Conservation (phyloP, 2,113 vertebrate genomes). For the Procapra przewalskii region DNA sequence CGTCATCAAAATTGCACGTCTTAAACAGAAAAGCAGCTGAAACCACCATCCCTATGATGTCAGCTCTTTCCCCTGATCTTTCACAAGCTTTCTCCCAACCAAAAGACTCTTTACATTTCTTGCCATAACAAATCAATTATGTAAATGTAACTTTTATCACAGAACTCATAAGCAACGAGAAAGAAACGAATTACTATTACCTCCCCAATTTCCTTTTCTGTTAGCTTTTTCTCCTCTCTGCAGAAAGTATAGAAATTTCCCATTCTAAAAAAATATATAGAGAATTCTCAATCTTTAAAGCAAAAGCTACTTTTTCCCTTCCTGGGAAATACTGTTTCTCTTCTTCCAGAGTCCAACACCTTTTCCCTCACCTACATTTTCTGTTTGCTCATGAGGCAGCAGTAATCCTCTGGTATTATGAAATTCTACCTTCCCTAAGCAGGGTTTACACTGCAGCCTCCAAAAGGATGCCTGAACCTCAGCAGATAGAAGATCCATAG, state of each 20-base stretch:
- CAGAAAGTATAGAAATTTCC: slow-evolving; percentile 72
- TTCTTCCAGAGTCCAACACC: slow-evolving; percentile 56
- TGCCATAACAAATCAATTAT: slow-evolving; percentile 46
- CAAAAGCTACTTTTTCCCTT: slow-evolving; percentile 38
- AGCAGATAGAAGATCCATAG: slow-evolving; percentile 61
- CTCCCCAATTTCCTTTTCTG: slow-evolving; percentile 65
- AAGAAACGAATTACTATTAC: slow-evolving; percentile 68
- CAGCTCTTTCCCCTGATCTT: background rate
- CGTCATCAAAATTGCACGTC: background rate
- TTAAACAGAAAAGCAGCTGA: slow-evolving; percentile 60
- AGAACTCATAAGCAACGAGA: slow-evolving; percentile 57
- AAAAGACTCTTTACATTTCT: slow-evolving; percentile 22
- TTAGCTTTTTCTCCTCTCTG: slow-evolving; percentile 63
- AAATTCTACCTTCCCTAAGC: slow-evolving; percentile 66
- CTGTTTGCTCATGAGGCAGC: slow-evolving; percentile 62
- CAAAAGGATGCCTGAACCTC: slow-evolving; percentile 64
- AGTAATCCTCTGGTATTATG: slow-evolving; percentile 59
- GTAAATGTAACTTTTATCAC: slow-evolving; percentile 50
- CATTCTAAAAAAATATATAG: slow-evolving; percentile 55
- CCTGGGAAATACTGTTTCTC: slow-evolving; percentile 42
- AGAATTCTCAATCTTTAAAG: slow-evolving; percentile 52
- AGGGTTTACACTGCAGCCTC: slow-evolving; percentile 53
- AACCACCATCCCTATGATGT: background rate
- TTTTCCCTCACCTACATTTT: slow-evolving; percentile 61
- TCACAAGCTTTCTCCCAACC: slow-evolving; percentile 33